Percentiles rank a stretch among this genome's conserved stretches.
Evolutionary conservation across 2,888 invertebrate genomes (phyloP).

Genomic region (Hoplodrina blanda): DNA sequence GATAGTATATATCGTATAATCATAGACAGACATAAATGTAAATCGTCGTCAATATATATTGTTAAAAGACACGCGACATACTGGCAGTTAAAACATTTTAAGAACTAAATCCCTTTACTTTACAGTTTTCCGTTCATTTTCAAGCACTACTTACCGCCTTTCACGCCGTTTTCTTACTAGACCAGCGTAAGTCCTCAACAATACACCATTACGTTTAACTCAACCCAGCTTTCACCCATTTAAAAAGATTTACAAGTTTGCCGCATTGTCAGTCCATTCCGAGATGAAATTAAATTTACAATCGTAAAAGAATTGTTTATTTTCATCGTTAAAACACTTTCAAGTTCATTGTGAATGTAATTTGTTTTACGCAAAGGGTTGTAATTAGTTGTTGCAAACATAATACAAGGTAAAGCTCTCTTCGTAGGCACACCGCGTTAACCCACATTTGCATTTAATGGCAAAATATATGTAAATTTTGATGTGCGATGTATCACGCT

Average conservation of each 20-base stretch:
- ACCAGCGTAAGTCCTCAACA: constrained; percentile 15
- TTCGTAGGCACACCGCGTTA: constrained; percentile 27
- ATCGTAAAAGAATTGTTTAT: constrained; percentile 30
- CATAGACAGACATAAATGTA: too few species aligned
- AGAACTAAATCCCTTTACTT: background rate
- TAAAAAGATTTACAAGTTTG: constrained; percentile 41
- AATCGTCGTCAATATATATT: too few species aligned
- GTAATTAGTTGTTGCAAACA: constrained; percentile 56
- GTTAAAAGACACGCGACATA: background rate
- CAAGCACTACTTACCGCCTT: background rate
- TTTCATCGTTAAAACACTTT: constrained; percentile 8
- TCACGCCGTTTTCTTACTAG: constrained; percentile 11
- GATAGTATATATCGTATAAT: too few species aligned
- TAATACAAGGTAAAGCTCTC: constrained; percentile 33
- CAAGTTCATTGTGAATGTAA: constrained; percentile 50
- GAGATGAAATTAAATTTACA: constrained; percentile 27
- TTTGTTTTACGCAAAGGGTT: constrained; percentile 47
- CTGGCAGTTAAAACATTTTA: background rate
- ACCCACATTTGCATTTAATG: constrained; percentile 62
- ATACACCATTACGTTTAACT: constrained; percentile 31
- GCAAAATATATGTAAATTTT: constrained; percentile 62
- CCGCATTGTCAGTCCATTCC: constrained; percentile 23
- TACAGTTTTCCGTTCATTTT: background rate
- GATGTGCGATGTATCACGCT: constrained; percentile 47
- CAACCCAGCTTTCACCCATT: constrained; percentile 3